Evolutionary conservation across 2,888 invertebrate species (phyloP), one percentile per base, ranked within the genome.

Genomic region (Carabus problematicus): DNA sequence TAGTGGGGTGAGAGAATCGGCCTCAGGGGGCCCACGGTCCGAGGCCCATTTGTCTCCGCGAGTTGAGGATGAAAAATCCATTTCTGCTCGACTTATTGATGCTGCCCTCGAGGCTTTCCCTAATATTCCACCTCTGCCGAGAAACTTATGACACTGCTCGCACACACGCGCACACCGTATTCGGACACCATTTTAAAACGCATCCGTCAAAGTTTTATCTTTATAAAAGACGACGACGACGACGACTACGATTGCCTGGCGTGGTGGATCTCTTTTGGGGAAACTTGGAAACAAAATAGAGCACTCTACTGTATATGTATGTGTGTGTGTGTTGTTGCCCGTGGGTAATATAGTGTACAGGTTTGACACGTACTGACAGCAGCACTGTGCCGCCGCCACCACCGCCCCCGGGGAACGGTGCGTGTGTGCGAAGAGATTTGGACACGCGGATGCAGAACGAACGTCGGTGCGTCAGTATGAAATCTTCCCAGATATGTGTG

Each of bases 81-180:
- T 83, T 83, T 83, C 81, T 82, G 79, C 78, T 75, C 77, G 81
- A 81, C 82, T 82, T 82, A 82, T 82, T 82, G 82, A 82, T 82
- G 82, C 79, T 77, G 78, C 81, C 81, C 82, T 72, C 66, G 81
- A 75, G 80, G 76, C 72, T 69, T 71, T 70, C 69, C 71, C 78
- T 79, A 80, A 80, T 80, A 80, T 80, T 79, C 77, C 76, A 72
- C 72, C 74, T 74, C 75, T 72, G 74, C 75, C 29, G 6, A 77
- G 63, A 54, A 41, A 63, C 56, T 66, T 66, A 66, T 66, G 66
- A 66, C 66, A 49, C 75, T 73, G 70, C 76, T 73, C 29, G 29
- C 29, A 29, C 6, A 29, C 29, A 29, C 29, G 2, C 29, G 6
- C 29, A 29, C 29, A 29, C 6, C 6, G 29, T 29, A 75, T 74